Evolutionary conservation across 2,888 invertebrate species (phyloP), one percentile per base, ranked within the genome.

Genomic region (Euspilapteryx auroguttella): DNA sequence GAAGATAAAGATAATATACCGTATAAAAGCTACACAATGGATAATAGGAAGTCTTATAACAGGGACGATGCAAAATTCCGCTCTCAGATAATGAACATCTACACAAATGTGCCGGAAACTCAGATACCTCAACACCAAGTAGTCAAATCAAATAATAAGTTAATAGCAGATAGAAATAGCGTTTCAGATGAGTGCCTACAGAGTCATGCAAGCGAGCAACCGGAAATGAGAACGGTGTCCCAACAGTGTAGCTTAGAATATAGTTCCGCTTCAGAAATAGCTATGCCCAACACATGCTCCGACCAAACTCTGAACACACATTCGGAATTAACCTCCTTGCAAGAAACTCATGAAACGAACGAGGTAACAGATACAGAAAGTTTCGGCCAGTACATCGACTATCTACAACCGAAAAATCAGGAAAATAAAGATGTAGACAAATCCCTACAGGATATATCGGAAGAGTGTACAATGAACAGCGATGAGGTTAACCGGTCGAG

Each of bases 171-270:
- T 31, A 46, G 71, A 3, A 57, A 58, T 25, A 75, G 73, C 22
- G 65, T 66, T 2, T 75, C 75, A 0, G 75, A 73, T 21, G 76
- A 77, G 34, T 73, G 71, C 17, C 40, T 77, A 21, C 66, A 68
- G 31, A 68, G 66, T 29, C 64, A 65, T 12, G 65, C 66, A 0
- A 47, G 43, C 21, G 69, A 68, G 14, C 64, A 53, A 24, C 75
- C 77, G 3, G 73, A 73, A 36, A 78, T 84, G 76, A 63, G 83
- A 13, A 84, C 83, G 0, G 82, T 85, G 14, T 85, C 85, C 0
- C 85, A 85, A 39, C 85, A 86, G 37, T 85, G 85, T 40, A 85
- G 85, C 32, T 56, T 86, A 25, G 85, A 86, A 43, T 85, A 85
- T 42, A 83, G 82, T 35, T 84, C 85, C 0, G 80, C 80, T 0